phyloP scores from a whole-genome alignment of 2,888 invertebrate genomes.

The Caenorhabditis macrosperma region DNA sequence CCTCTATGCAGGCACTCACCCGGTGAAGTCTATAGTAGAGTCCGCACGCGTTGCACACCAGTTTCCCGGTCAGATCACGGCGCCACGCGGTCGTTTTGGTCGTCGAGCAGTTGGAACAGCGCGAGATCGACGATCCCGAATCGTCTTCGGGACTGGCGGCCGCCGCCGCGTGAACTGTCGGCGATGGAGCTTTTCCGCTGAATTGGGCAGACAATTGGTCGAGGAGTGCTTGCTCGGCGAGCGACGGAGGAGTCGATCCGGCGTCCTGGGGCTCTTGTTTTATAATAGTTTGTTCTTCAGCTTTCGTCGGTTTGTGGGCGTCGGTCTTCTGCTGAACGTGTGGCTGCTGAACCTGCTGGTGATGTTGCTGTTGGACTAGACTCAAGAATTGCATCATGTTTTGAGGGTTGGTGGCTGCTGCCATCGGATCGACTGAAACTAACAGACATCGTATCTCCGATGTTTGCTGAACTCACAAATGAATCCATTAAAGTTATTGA shows the following conservation, averaged over 20 bases:
- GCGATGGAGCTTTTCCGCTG: conserved; percentile 24
- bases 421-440: conserved; percentile 48
- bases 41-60: conserved; percentile 80
- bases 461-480: conserved; percentile 36
- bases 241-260: background rate
- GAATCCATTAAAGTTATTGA: conserved; percentile 48
- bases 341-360: conserved; percentile 21
- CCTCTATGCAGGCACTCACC: conserved; percentile 60
- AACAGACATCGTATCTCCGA: background rate
- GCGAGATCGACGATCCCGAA: conserved; percentile 63
- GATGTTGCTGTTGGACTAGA: conserved; percentile 51
- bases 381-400: conserved; percentile 55
- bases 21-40: conserved; percentile 79
- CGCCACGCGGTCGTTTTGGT: conserved; percentile 80
- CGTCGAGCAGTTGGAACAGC: conserved; percentile 79
- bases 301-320: conserved; percentile 7
- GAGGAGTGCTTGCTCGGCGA: conserved; percentile 9
- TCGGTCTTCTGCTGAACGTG: conserved; percentile 8
- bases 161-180: conserved; percentile 6
- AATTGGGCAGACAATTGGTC: conserved; percentile 32
- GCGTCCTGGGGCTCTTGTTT: conserved; percentile 34
- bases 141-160: conserved; percentile 55
- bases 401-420: conserved; percentile 23
- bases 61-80: conserved; percentile 74
- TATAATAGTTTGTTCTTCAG: background rate